Base-by-base conservation (phyloP, 2,888 invertebrate species). In the Cosmia pyralina region DNA sequence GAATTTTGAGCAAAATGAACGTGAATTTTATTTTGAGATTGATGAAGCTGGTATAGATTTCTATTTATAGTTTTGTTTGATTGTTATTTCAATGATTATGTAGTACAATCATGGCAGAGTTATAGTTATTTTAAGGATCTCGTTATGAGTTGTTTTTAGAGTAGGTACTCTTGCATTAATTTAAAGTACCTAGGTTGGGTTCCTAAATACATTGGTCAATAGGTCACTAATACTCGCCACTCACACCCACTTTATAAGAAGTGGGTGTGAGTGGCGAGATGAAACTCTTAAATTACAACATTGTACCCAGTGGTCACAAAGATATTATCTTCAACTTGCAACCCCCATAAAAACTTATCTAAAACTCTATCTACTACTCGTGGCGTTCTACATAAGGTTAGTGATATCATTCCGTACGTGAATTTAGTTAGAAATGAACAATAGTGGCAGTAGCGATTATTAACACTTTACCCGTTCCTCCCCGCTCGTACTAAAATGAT, bases 381-480 rank as follows among this genome's bases (percentile, higher is more conserved):
- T 4, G 17, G 7, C 41, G 46, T 50, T 67, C 2, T 57, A 79
- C 59, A 28, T 58, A 65, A 71, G 58, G 62, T 74, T 75, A 81
- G 83, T 81, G 81, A 82, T 85, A 85, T 84, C 72, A 74, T 83
- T 74, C 68, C 78, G 58, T 76, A 72, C 59, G 66, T 78, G 83
- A 79, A 83, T 90, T 89, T 89, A 86, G 90, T 89, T 88, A 88
- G 90, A 90, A 92, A 90, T 88, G 89, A 90, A 94, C 93, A 94
- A 93, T 94, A 92, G 92, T 90, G 90, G 89, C 89, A 84, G 88
- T 89, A 90, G 90, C 93, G 90, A 94, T 94, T 94, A 94, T 94
- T 94, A 95, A 94, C 95, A 94, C 94, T 94, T 94, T 93, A 93
- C 92, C 88, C 90, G 88, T 84, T 80, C 81, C 84, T 82, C 83